Evolutionary conservation across 2,888 invertebrate genomes (phyloP).

Genomic region (Neoscelio sp.): DNA sequence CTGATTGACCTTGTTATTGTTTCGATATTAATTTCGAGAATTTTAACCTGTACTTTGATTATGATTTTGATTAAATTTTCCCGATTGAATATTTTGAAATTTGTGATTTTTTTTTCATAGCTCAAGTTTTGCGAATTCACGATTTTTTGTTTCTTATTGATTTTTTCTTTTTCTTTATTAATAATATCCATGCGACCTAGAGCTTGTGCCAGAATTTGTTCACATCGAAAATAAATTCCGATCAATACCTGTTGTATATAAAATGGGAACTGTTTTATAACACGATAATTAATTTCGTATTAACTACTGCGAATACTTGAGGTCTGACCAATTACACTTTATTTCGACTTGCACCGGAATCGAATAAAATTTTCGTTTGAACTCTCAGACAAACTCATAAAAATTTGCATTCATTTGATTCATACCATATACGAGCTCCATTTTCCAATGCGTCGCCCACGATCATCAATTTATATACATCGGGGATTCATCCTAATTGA

Average conservation of each 20-base stretch:
- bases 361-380: conserved; percentile 4
- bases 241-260: conserved; percentile 3
- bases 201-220: neutral
- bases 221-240: neutral
- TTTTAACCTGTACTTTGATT: neutral
- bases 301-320: conserved; percentile 1
- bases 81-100: neutral
- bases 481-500: neutral
- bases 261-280: conserved; percentile 10
- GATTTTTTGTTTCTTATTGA: neutral
- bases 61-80: neutral
- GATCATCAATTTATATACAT: conserved; percentile 5
- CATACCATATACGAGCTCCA: conserved; percentile 8
- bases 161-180: neutral
- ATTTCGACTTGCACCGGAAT: conserved; percentile 17
- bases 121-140: neutral
- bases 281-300: conserved; percentile 14
- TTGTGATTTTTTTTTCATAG: neutral
- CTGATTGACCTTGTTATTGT: no score
- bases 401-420: neutral
- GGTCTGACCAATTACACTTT: conserved; percentile 6
- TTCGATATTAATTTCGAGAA: neutral
- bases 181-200: neutral
- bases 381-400: conserved; percentile 2
- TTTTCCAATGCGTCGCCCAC: neutral